Evolutionary conservation across 1,140 invertebrate genomes (phyloP).

Genomic region (Drosophila insularis): DNA sequence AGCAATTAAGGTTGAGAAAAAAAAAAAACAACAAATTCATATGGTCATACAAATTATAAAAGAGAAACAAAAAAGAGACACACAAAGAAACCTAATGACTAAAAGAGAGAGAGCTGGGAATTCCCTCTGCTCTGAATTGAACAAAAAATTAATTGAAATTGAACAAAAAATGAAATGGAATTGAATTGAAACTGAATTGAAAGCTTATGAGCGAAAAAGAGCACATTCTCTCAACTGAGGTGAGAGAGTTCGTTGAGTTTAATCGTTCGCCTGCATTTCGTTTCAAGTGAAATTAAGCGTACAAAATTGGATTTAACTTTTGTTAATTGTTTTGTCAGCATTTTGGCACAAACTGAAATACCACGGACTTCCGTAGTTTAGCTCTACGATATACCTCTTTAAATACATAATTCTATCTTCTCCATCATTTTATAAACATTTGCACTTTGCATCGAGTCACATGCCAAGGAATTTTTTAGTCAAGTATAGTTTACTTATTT

Average conservation of each 20-base stretch:
- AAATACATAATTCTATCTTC: not conserved
- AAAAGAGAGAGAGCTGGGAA: constrained; percentile 27
- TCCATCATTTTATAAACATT: not conserved
- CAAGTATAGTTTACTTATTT: not conserved
- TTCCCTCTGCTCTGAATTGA: constrained; percentile 36
- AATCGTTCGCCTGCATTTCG: constrained; percentile 13
- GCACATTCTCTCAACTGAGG: not conserved
- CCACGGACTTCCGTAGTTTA: not conserved
- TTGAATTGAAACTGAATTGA: constrained; percentile 37
- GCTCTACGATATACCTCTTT: constrained; percentile 35
- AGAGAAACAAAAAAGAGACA: constrained; percentile 8
- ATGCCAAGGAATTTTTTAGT: not conserved
- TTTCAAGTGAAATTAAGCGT: constrained; percentile 77
- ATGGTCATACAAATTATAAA: not conserved
- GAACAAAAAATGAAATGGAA: constrained; percentile 24
- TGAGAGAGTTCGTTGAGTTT: no score
- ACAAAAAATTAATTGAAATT: constrained; percentile 27
- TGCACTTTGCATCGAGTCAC: not conserved
- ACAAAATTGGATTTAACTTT: constrained; percentile 74
- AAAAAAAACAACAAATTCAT: constrained; percentile 19
- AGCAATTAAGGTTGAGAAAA: constrained; percentile 40
- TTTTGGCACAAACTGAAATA: constrained; percentile 53
- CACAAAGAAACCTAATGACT: not conserved
- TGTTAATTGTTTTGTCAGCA: constrained; percentile 71
- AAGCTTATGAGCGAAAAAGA: constrained; percentile 10